Conservation (phyloP, 2,113 vertebrate species). For the Anarhynchus alexandrinus region DNA sequence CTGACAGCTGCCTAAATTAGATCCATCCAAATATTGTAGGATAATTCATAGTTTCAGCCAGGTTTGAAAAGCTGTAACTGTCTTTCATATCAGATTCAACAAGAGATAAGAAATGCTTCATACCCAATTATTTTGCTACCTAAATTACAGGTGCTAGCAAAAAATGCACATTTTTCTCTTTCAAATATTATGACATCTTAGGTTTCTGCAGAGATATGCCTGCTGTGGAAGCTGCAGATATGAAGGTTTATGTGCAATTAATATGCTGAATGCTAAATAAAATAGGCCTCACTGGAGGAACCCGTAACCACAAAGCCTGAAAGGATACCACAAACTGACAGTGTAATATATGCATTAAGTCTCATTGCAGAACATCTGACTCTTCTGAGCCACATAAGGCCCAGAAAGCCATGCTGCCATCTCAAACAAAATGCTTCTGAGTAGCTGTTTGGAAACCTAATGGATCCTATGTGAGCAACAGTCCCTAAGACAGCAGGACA, state of each 20-base stretch:
- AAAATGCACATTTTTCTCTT: neutral
- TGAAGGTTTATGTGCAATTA: neutral
- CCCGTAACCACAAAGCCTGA: neutral
- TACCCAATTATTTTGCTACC: conserved; percentile 28
- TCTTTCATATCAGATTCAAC: conserved; percentile 28
- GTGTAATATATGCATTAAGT: neutral
- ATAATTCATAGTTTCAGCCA: conserved; percentile 38
- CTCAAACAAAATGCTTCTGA: neutral
- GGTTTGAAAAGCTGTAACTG: conserved; percentile 47
- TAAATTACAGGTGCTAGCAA: conserved; percentile 37
- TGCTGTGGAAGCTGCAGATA: neutral
- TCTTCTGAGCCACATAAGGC: neutral
- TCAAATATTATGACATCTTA: conserved; percentile 43
- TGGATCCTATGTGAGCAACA: neutral
- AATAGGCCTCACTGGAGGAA: neutral
- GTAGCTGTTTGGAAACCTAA: neutral
- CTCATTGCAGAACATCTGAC: neutral
- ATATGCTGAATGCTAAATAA: neutral
- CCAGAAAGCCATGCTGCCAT: neutral
- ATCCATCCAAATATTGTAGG: neutral
- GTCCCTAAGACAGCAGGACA: neutral
- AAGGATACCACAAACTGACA: neutral
- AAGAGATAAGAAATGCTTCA: conserved; percentile 3
- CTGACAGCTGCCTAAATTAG: conserved; percentile 25
- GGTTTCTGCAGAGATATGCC: neutral